Evolutionary conservation across 2,113 vertebrate species (phyloP), one percentile per base, ranked within the genome.

Genomic region (Microcebus tavaratra): DNA sequence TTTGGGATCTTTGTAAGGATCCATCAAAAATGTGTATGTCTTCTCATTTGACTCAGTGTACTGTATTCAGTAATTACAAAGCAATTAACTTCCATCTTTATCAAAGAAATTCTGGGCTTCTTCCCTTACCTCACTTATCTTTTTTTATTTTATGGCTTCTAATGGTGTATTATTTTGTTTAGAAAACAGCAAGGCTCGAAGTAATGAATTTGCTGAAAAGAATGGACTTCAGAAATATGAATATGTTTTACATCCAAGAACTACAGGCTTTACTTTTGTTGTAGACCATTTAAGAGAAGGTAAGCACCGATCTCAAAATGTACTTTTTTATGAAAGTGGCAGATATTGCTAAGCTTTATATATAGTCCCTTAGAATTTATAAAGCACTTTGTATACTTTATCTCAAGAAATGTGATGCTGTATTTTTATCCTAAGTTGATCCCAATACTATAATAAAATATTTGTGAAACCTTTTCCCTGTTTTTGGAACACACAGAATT

Each of bases 221-320:
- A 99, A 99, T 0, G 99, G 98, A 90, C 98, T 99, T 91, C 98
- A 98, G 12, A 99, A 99, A 94, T 99, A 99, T 0, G 99, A 99
- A 50, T 99, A 99, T 7, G 99, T 99, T 70, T 98, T 99, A 42
- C 99, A 99, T 96, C 99, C 99, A 0, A 99, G 99, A 92, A 99
- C 99, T 21, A 99, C 99, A 1, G 99, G 99, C 63, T 99, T 99
- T 98, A 99, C 99, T 98, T 99, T 99, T 97, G 99, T 99, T 70
- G 99, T 99, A 65, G 99, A 99, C 80, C 99, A 97, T 81, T 99
- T 99, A 39, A 99, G 99, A 95, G 98, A 99, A 99, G 99, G 99
- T 99, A 98, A 98, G 82, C 36, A n/a, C 68, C 72, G 61, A 34
- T 93, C 70, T 85, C 50, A 39, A 42, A 93, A 65, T 89, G 6